Percentiles rank a stretch among this genome's conserved stretches.
These are phyloP conservation scores for Chrosomus eos DNA, from an alignment of 2,797 vertebrate genomes.

Conservation along the genomic window DNA sequence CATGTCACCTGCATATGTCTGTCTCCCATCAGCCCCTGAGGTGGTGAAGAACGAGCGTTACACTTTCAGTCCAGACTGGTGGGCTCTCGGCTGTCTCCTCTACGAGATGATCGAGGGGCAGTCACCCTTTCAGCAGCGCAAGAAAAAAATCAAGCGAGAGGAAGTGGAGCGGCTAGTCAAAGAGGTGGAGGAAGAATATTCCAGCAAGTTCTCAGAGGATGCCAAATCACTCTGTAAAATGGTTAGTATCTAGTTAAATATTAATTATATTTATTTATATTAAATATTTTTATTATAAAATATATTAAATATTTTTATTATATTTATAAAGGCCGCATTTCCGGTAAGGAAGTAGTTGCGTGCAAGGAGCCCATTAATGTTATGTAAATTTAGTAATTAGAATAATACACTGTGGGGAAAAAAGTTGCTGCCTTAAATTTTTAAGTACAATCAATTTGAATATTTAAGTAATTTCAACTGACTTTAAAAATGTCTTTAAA, in stretches of 20 bases:
- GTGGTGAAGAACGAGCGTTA: constrained; percentile 96
- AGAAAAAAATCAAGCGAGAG: constrained; percentile 96
- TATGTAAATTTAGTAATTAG: not conserved
- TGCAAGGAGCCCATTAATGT: no score
- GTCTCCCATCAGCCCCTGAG: constrained; percentile 84
- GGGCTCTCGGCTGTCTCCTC: constrained; percentile 94
- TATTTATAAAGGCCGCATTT: no score
- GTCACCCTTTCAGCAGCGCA: constrained; percentile 97
- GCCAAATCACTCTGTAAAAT: constrained; percentile 89
- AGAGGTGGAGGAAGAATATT: constrained; percentile 92
- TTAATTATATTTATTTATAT: no score
- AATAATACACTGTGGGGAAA: not conserved
- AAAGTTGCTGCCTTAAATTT: no score
- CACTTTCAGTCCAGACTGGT: constrained; percentile 97
- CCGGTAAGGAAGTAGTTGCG: no score
- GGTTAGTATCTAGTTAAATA: constrained; percentile 65
- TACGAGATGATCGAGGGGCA: constrained; percentile 99
- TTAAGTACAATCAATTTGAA: no score
- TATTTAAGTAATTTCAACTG: no score
- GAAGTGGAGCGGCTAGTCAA: constrained; percentile 93
- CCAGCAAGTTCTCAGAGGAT: constrained; percentile 86
- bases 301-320: no score
- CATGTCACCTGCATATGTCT: constrained; percentile 10
- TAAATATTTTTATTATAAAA: no score
- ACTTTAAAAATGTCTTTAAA: no score